Evolutionary conservation across 1,140 invertebrate species (phyloP), one percentile per base, ranked within the genome.

Genomic region (Leptonema lineaticorne): DNA sequence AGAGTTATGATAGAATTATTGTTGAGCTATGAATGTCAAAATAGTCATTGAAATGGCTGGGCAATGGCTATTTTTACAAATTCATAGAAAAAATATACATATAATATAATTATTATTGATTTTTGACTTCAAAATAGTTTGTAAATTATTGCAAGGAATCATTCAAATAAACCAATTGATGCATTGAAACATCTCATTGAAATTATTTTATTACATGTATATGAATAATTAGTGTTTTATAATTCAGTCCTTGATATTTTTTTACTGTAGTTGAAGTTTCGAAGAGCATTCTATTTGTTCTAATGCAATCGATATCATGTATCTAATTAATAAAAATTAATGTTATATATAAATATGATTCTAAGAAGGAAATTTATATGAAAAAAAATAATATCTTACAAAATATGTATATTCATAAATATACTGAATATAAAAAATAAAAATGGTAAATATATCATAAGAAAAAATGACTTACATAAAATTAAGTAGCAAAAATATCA

Each of bases 11-110:
- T 41, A 33, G 30, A 33, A 41, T 41, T 41, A 53, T 53, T 26
- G 24, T 53, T 48, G 18, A 48, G 22, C 46, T 26, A 30, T 45
- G 59, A 62, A 62, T 45, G 62, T 37, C n/a, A 29, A n/a, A 64
- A 50, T 45, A 48, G 50, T 64, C 45, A 64, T 64, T 26, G 62
- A 64, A 64, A 64, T 64, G 62, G 62, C 62, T 64, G 62, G 62
- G 45, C 62, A 26, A 64, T 64, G 62, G 50, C 30, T 64, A 50
- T 64, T 48, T 24, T n/a, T 20, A n/a, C n/a, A 9, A 33, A 63
- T 45, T 63, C 59, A 46, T 53, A 11, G 24, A 11, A 26, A 3
- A 14, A 26, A 53, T 24, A 26, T 53, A 50, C 24, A 50, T 26
- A 53, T 26, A 24, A 24, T 26, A 26, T 26, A 22, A 24, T 22